These are phyloP conservation scores for Neolamprologus brichardi DNA, from an alignment of 2,113 vertebrate species.

Conservation along the genomic window DNA sequence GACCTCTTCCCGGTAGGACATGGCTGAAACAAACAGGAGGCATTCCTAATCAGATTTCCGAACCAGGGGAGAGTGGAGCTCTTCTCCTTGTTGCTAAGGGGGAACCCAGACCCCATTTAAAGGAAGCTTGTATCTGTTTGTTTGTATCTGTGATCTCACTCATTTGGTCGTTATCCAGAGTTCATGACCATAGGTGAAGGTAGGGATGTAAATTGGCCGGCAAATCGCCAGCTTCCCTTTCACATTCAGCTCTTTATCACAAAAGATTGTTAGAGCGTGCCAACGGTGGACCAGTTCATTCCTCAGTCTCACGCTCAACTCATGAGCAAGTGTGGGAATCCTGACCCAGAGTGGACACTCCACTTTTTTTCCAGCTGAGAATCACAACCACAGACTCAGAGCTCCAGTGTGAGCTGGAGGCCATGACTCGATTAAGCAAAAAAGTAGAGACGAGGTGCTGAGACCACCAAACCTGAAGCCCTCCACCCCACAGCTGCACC, in stretches of 20 bases:
- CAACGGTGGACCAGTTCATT: background rate
- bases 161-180: fast-evolving
- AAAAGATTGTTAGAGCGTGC: background rate
- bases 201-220: fast-evolving
- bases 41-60: background rate
- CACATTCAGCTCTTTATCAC: fast-evolving
- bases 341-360: background rate
- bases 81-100: fast-evolving
- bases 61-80: background rate
- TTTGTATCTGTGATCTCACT: background rate
- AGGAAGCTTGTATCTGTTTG: background rate
- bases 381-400: background rate
- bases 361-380: background rate
- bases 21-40: background rate
- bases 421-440: fast-evolving
- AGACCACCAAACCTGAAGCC: background rate
- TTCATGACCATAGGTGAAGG: background rate
- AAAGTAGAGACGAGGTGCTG: background rate
- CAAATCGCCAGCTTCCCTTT: background rate
- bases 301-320: background rate
- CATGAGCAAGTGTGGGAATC: background rate
- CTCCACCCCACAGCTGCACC: background rate
- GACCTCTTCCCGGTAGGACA: background rate
- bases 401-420: background rate
- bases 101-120: background rate